Evolutionary conservation across 2,888 invertebrate genomes (phyloP), one percentile per base, ranked within the genome.

Genomic region (Orchestes rusci): DNA sequence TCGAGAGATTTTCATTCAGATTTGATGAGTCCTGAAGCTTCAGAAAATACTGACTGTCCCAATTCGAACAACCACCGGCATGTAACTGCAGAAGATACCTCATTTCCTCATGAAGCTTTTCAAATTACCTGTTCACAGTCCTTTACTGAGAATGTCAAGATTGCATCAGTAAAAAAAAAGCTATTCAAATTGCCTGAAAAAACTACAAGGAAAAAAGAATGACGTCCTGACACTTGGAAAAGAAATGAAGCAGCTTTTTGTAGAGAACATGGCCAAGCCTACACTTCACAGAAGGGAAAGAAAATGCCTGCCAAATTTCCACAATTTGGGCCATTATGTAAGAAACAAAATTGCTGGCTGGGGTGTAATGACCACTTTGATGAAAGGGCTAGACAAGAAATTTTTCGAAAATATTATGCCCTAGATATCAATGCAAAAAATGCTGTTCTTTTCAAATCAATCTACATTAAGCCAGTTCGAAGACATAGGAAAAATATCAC

Each of bases 161-260:
- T 37, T 37, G 37, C n/a, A 7, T 27, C 7, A 27, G 18, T 16
- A 30, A 30, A 37, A 23, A 37, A n/a, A 30, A 30, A 30, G 13
- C n/a, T 30, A 15, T 37, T 37, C 37, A 5, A 37, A 5, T 28
- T 37, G 23, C 37, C 23, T 16, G 37, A 37, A 28, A 37, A 37
- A 37, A 37, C 18, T 16, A 27, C 20, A 5, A 5, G 37, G 27
- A 37, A 37, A 5, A 37, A 27, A 37, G 18, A 37, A 37, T 7
- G 37, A 16, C 28, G 23, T 7, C 7, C 5, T 27, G 4, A 37
- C n/a, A 13, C 5, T 12, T 30, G 37, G 37, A 37, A 13, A 37
- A 37, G 37, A 27, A 37, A 37, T 5, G 13, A 16, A 16, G 15
- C 27, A 13, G 37, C 37, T 27, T 10, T 37, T 27, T 13, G 8